phyloP scores from a whole-genome alignment of 2,113 vertebrate species.

The Oreotrochilus melanogaster region DNA sequence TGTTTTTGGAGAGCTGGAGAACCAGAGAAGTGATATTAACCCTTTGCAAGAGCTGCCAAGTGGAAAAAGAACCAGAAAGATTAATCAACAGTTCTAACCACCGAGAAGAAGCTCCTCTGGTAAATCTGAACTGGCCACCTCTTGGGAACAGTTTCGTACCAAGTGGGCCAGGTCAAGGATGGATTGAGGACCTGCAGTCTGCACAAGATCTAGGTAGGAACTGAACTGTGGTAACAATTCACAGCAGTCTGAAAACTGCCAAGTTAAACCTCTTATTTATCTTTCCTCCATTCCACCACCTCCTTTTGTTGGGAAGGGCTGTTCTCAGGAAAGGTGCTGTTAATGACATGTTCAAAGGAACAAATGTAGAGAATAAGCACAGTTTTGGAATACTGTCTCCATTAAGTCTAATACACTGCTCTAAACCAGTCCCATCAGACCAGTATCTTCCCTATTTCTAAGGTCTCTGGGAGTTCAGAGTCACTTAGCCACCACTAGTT shows the following conservation, averaged over 20 bases:
- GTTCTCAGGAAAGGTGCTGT: background rate
- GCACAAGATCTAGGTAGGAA: background rate
- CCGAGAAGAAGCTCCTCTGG: background rate
- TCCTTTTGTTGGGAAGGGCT: background rate
- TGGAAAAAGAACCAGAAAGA: background rate
- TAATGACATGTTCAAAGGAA: background rate
- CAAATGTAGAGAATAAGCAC: accelerated
- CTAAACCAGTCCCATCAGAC: background rate
- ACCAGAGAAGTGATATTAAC: background rate
- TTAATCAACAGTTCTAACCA: background rate
- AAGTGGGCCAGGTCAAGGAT: background rate
- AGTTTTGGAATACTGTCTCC: background rate
- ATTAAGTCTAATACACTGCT: background rate
- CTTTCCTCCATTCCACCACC: background rate
- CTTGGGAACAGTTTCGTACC: background rate
- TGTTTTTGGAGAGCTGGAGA: background rate
- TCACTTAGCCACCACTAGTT: background rate
- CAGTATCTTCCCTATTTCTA: background rate
- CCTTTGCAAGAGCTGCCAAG: background rate
- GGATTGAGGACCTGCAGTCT: background rate
- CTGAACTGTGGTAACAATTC: background rate
- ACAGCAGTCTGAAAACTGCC: background rate
- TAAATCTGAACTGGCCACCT: background rate
- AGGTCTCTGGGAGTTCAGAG: background rate
- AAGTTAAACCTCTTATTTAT: background rate